Conservation (phyloP, 2,797 vertebrate genomes). For the Microhierax caerulescens region DNA sequence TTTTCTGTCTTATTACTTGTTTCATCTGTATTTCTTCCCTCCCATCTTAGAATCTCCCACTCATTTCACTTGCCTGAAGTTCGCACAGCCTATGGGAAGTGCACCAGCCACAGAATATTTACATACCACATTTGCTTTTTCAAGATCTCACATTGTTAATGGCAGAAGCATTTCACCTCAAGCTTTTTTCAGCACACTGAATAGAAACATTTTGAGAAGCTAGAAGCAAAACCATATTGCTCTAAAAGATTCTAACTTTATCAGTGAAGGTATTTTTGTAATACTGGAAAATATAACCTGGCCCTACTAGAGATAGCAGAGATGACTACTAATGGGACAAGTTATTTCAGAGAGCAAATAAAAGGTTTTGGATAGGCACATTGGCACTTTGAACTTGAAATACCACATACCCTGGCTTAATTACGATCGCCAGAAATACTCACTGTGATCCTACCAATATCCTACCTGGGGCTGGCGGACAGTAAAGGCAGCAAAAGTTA, state of each 20-base stretch:
- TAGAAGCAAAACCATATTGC: background rate
- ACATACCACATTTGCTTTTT: background rate
- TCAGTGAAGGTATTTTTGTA: background rate
- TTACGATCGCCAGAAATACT: background rate
- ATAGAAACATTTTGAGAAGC: background rate
- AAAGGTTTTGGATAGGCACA: background rate
- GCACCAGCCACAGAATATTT: background rate
- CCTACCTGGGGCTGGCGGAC: background rate
- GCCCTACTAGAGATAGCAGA: background rate
- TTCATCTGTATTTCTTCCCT: background rate
- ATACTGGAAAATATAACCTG: background rate
- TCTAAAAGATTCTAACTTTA: background rate
- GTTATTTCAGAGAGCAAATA: background rate
- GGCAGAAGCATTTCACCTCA: background rate
- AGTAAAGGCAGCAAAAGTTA: background rate
- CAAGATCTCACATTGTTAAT: background rate
- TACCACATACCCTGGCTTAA: background rate
- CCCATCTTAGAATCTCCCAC: background rate
- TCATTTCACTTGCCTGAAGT: background rate
- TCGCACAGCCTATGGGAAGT: background rate
- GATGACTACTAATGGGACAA: background rate
- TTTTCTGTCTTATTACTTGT: background rate
- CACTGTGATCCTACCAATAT: background rate
- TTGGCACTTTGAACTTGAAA: background rate
- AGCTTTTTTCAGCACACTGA: background rate